Conservation (phyloP, 2,113 vertebrate genomes). For the Mohoua ochrocephala region DNA sequence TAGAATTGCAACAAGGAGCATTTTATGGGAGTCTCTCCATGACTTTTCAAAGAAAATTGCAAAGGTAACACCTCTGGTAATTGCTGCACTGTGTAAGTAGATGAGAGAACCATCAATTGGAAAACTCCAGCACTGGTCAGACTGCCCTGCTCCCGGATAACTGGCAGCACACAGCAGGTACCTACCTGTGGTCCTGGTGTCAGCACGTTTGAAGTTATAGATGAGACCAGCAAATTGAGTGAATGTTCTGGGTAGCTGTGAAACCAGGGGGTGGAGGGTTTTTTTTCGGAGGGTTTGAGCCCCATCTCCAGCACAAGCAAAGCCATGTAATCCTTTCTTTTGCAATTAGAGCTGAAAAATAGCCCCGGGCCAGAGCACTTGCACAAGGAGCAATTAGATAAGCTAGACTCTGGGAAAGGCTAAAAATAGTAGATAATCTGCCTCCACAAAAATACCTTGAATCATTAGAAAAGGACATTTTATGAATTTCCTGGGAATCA, state of each 20-base stretch:
- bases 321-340: constrained; percentile 9
- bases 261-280: background rate
- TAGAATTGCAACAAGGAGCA: background rate
- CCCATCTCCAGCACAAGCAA: background rate
- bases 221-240: background rate
- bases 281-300: background rate
- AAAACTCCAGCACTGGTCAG: background rate
- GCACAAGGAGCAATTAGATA: constrained; percentile 3
- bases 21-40: background rate
- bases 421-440: constrained; percentile 45
- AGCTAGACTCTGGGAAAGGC: constrained; percentile 1
- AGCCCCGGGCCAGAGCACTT: background rate
- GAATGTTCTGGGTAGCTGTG: background rate
- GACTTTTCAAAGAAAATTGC: background rate
- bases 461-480: background rate
- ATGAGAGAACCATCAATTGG: background rate
- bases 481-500: background rate
- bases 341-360: constrained; percentile 28
- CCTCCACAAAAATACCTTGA: background rate
- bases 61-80: background rate
- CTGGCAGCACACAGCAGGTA: background rate
- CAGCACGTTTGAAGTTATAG: background rate
- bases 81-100: background rate
- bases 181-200: background rate
- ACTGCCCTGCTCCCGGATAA: background rate